Base-by-base conservation (phyloP, 1,140 invertebrate genomes). In the Zeugodacus cucurbitae region DNA sequence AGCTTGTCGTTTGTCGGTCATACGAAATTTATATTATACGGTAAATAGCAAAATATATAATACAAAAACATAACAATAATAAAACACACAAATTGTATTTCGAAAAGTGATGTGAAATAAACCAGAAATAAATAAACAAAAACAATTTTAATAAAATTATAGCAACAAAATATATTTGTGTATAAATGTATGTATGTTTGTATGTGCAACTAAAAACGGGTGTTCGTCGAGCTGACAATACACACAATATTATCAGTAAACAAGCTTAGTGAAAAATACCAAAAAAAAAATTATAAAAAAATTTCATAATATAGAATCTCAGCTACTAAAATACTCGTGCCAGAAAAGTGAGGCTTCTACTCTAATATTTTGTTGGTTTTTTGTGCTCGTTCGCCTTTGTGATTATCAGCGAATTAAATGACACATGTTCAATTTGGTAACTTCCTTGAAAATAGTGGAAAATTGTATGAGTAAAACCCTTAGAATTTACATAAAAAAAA, bases 21-120 rank as follows among this genome's bases (percentile, higher is more conserved):
- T 17, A 22, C 67, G 67, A 6, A 37, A 41, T 74, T 32, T 32
- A 41, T 22, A 74, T 20, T 22, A 74, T 20, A 37, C 67, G 34
- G 34, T 41, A 41, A 37, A 74, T 74, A 41, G 64, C 34, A 29
- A 70, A 62, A 62, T 22, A 62, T 11, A 20, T n/a, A 62, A 74
- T 74, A 74, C 7, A 70, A 29, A 70, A 70, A 34, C 4, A 70
- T 14, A 26, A 17, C 22, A 29, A 34, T 70, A 70, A 62, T 62
- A 62, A 62, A 62, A n/a, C 8, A 82, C 5, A 74, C 29, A 67
- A 34, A 17, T 37, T 70, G 32, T 29, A 2, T 82, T 82, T 48
- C n/a, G 41, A 82, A 82, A 54, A 82, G 22, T 54, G 37, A 29
- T 82, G 74, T 82, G 74, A 82, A 82, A 48, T 26, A 82, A 48